Evolutionary conservation across 1,140 invertebrate genomes (phyloP), one percentile per base, ranked within the genome.

Genomic region (Cydia fagiglandana): DNA sequence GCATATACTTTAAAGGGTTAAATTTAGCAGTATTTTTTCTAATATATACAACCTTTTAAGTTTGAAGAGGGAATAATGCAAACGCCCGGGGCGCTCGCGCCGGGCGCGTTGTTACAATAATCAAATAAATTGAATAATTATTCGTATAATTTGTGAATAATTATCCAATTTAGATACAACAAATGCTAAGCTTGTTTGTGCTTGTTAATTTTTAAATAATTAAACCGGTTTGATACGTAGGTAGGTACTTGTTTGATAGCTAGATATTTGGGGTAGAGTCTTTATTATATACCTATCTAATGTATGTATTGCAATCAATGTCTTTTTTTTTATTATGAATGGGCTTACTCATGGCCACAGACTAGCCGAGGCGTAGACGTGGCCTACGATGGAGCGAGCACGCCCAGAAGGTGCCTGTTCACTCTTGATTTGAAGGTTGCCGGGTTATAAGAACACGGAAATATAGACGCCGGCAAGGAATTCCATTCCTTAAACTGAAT

Each of bases 61-160:
- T 41, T 17, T 66, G 13, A 66, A 17, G 4, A 17, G 7, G 7
- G 34, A 17, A 17, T 41, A 70, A 38, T 70, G 66, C 66, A 70
- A 66, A 70, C n/a, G 66, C 66, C 66, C 34, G 66, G 34, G 34
- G 66, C 66, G 34, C 66, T 70, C 34, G 66, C 66, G 34, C 66
- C 66, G 17, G n/a, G 15, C 66, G 34, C 30, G 66, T 70, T 70
- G 66, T 70, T 41, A 41, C 66, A 70, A 70, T 70, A 70, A 70
- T 70, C 66, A 70, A 70, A 70, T 70, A 70, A 70, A 70, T 70
- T 70, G 34, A 70, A 70, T 70, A 41, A 70, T 70, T 70, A 70
- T 70, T 70, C 66, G 66, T 70, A 70, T 70, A 38, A 70, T 70
- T 70, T 70, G 66, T 38, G 66, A 70, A 70, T 70, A 41, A 70